Conservation (phyloP, 2,113 vertebrate genomes). For the Chlorodrepanis virens region DNA sequence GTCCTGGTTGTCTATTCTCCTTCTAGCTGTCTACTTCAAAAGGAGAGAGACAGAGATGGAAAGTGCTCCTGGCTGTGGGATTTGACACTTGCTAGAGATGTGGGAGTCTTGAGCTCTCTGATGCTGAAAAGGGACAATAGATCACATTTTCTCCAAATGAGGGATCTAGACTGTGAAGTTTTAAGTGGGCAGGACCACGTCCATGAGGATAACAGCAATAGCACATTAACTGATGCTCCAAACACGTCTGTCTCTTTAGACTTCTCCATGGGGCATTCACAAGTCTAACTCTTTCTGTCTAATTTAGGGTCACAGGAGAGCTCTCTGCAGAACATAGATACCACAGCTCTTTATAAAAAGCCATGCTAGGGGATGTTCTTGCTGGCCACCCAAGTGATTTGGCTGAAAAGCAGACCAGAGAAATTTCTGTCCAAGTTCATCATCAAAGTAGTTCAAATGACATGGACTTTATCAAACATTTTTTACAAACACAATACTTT, state of each 20-base stretch:
- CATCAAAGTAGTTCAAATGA: neutral
- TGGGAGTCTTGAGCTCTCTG: neutral
- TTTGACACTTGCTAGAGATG: neutral
- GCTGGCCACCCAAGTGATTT: neutral
- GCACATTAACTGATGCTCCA: fast-evolving
- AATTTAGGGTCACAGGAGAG: neutral
- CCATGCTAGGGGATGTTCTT: neutral
- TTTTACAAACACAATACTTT: neutral
- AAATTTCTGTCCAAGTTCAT: neutral
- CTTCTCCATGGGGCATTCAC: neutral
- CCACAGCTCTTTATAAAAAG: neutral
- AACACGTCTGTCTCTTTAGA: neutral
- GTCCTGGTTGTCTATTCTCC: neutral
- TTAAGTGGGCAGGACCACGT: neutral
- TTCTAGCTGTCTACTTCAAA: neutral
- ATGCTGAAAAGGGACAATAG: neutral
- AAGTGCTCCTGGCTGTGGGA: neutral
- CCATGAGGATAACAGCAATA: neutral
- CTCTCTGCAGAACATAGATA: neutral
- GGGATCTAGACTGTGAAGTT: neutral
- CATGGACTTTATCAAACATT: neutral
- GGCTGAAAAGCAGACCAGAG: neutral
- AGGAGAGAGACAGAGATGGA: neutral
- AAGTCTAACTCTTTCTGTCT: neutral
- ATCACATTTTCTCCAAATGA: neutral